Base-by-base conservation (phyloP, 35 echinoderm and acorn worm genomes). In the Patiria miniata region DNA sequence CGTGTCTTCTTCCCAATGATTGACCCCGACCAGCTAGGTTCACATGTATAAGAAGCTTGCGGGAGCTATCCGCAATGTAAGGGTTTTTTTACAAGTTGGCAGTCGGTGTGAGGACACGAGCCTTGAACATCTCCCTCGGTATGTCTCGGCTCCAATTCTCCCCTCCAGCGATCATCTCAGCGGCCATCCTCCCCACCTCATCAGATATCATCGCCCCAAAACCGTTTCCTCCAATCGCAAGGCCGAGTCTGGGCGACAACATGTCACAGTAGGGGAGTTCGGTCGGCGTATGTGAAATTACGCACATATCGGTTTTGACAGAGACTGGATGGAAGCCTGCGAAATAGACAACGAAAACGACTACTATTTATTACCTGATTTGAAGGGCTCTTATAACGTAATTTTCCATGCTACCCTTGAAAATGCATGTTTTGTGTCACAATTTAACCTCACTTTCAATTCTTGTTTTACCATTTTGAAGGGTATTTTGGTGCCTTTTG, bases 121-220 rank as follows among this genome's bases (percentile, higher is more conserved):
- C 50, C 39, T 79, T 86, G 34, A 97, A 93, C 17, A 40, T 32
- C 21, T 90, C 82, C 40, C 40, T 12, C 5, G 90, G 90, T 30
- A 97, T 78, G 69, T 93, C 94, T 76, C 89, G 79, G 59, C 92
- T 80, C 94, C 94, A 97, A 0, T 73, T 23, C 1, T 61, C 37
- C 7, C 87, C 89, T 76, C 85, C 85, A 56, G 29, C 83, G 7
- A 97, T 97, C 94, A 97, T 97, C 2, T 39, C 52, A 37, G 94
- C 94, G 17, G 83, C 94, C 90, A 97, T 93, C 28, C 83, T 78
- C 21, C 93, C 94, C 23, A 92, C 81, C 37, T 96, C 94, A 87
- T 92, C 85, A 17, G 86, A 81, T 33, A 82, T 59, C 33, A 39
- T 85, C 7, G 94, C 94, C 37, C 90, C 94, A 37, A 22, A 29